Base-by-base conservation (phyloP, 2,888 invertebrate species). In the Rhogogaster chlorosoma region DNA sequence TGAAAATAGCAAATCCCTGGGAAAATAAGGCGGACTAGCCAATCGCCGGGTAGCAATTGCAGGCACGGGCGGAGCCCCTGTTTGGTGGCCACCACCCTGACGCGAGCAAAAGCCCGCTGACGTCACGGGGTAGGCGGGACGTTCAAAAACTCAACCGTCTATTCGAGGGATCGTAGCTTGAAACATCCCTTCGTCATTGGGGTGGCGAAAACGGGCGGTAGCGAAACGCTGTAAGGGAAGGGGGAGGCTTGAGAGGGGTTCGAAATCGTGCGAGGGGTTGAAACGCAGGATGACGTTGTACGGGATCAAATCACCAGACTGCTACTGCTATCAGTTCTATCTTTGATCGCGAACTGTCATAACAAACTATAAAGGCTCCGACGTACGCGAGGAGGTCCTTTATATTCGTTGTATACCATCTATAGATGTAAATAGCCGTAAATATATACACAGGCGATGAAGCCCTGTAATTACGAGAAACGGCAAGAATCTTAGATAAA, bases 61-160 rank as follows among this genome's bases (percentile, higher is more conserved):
- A 9, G 10, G 26, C 45, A n/a, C 26, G 45, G 83, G 80, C n/a
- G 22, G 1, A 67, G 83, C 83, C 83, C 67, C 26, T 61, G 83
- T 26, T 26, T 29, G 15, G 26, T 18, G 45, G 67, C 64, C 18
- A 15, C 64, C 64, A 64, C 67, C 83, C 61, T 70, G 42, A 67
- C 42, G 83, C 38, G 7, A n/a, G n/a, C 22, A 26, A 22, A 61
- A 80, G 38, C 61, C 10, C 61, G 15, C 10, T 83, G 87, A 87
- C 89, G 89, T 87, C 88, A 89, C 88, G 83, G 85, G 86, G 89
- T 89, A 91, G 92, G 92, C 92, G 92, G 90, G 83, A 90, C 92
- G 84, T 87, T 88, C 83, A 87, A 87, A 88, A 89, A 87, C 89
- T 89, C 90, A 89, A 90, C 92, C 91, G 90, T 88, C 49, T 36